Evolutionary conservation across 35 echinoderm and acorn worm genomes (phyloP), one percentile per base, ranked within the genome.

Genomic region (Eucidaris tribuloides): DNA sequence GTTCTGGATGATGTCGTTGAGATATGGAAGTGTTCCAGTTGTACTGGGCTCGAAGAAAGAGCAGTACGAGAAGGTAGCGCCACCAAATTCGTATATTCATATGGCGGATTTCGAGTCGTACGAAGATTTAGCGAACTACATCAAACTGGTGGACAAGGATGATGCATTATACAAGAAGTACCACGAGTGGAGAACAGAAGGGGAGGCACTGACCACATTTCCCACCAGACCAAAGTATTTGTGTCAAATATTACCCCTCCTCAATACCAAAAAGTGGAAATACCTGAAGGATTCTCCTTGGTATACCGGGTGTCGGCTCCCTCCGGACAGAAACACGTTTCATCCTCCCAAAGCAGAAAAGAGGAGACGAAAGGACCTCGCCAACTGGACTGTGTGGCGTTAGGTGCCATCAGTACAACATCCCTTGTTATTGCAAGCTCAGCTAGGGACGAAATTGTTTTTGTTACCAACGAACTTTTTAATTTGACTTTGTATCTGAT

Each of bases 81-180:
- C 87, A 5, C 87, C 87, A 11, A 82, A 83, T 74, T 89, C 87
- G 4, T 89, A 72, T 24, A 62, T 89, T 4, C 65, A 71, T 34
- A 46, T 48, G 38, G 46, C 34, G 24, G 79, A 89, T 33, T 89
- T 82, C 39, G 24, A 71, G 39, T 59, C 79, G 11, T 27, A 76
- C 20, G 23, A 49, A 41, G 46, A 76, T 0, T 61, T 72, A 5
- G 61, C 79, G 4, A 52, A 89, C 44, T 74, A 76, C 48, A 33
- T 89, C 5, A 46, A 76, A 20, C 5, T 20, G 6, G 58, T 89
- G 27, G 79, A 42, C 36, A 68, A 45, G 18, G 44, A 83, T 33
- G 45, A 74, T 1, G 38, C 41, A 20, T 46, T 72, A 5, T 89
- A 89, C 58, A 65, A 41, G 22, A 70, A 54, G 29, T 89, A 82